Conservation (phyloP, 1,140 invertebrate genomes). For the Ceratina australensis region DNA sequence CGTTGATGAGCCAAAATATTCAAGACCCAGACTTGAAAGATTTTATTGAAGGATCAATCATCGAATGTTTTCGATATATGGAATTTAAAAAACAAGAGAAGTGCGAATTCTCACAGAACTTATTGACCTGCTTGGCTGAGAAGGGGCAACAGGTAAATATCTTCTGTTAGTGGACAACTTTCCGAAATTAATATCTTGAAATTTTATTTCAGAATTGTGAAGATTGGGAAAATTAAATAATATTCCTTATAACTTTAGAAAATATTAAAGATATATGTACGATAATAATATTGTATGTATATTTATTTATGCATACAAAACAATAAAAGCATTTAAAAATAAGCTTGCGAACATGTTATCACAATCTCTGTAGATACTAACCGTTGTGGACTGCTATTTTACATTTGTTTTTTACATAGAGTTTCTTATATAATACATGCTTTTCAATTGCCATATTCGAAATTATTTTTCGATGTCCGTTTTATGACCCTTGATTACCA, state of each 20-base stretch:
- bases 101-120: constrained; percentile 74
- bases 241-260: background rate
- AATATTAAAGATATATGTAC: background rate
- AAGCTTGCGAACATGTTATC: background rate
- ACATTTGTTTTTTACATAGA: background rate
- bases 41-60: constrained; percentile 74
- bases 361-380: background rate
- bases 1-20: constrained; percentile 70
- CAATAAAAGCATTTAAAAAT: background rate
- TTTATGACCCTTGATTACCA: no score
- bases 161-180: constrained; percentile 1
- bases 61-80: constrained; percentile 74
- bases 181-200: background rate
- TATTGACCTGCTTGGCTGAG: constrained; percentile 72
- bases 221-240: constrained; percentile 70
- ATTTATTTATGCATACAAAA: constrained; percentile 1
- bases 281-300: background rate
- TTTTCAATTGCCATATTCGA: constrained; percentile 4
- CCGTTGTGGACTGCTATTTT: background rate
- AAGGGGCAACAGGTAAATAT: constrained; percentile 73
- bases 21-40: constrained; percentile 72
- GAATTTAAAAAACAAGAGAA: constrained; percentile 69
- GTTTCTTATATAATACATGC: background rate
- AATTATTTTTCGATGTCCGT: background rate
- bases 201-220: constrained; percentile 74